Percentiles rank a stretch among this genome's conserved stretches.
Evolutionary conservation across 2,797 vertebrate genomes (phyloP).

Genomic region (Micropoecilia bifurca): DNA sequence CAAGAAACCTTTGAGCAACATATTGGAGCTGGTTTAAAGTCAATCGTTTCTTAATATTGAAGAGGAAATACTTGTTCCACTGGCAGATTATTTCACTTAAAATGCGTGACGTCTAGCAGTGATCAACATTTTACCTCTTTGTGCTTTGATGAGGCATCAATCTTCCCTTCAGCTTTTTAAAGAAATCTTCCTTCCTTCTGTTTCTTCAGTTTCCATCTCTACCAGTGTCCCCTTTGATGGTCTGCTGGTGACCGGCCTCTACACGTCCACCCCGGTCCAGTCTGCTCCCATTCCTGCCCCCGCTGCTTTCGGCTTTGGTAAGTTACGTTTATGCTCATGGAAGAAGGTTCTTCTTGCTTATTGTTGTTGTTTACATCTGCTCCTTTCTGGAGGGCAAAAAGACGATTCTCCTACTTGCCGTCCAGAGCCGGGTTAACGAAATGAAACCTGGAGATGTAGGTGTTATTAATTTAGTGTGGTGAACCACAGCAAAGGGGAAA

Average conservation of each 20-base stretch:
- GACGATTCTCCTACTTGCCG: no score
- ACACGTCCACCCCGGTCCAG: slow-evolving; percentile 96
- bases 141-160: background rate
- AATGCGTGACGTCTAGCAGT: slow-evolving; percentile 23
- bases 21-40: no score
- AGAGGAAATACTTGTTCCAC: no score
- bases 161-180: background rate
- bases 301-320: slow-evolving; percentile 94
- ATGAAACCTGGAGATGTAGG: no score
- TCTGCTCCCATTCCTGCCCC: slow-evolving; percentile 92
- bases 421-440: no score
- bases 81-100: no score
- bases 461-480: no score
- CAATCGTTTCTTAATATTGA: no score
- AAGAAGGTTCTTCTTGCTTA: background rate
- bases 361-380: no score
- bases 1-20: no score
- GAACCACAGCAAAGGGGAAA: no score
- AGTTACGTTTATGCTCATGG: slow-evolving; percentile 65
- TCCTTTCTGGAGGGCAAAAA: background rate
- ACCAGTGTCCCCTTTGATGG: slow-evolving; percentile 97
- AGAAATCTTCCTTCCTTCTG: slow-evolving; percentile 34
- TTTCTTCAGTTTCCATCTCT: slow-evolving; percentile 91
- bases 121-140: slow-evolving; percentile 15
- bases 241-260: slow-evolving; percentile 95